These are phyloP conservation scores for Periophthalmus magnuspinnatus DNA, from an alignment of 2,797 vertebrate genomes.

Conservation along the genomic window DNA sequence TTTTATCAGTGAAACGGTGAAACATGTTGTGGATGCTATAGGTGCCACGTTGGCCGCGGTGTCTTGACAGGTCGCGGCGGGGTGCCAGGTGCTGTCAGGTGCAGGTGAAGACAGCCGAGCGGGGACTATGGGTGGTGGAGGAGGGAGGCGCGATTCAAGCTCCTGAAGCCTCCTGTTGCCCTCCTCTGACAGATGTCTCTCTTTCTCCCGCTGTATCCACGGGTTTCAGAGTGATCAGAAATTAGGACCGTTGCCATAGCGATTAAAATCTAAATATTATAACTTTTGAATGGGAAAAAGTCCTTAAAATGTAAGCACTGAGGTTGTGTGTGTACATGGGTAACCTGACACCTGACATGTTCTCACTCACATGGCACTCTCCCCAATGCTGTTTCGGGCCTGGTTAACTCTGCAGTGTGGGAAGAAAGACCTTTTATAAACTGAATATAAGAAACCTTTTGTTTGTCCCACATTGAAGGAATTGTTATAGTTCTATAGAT, in stretches of 20 bases:
- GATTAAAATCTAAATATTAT: no score
- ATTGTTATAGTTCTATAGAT: no score
- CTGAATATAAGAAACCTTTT: no score
- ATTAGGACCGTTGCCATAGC: no score
- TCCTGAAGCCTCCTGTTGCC: neutral
- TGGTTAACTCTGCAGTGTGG: neutral
- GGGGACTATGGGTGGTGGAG: neutral
- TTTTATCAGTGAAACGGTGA: neutral
- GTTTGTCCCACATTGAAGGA: no score
- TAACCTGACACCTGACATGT: neutral
- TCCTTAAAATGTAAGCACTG: neutral
- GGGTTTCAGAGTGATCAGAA: no score
- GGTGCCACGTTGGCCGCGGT: slow-evolving; percentile 7
- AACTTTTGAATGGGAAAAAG: no score
- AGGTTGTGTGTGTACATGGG: neutral
- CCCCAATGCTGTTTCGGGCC: neutral
- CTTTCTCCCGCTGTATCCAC: neutral
- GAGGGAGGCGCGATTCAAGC: neutral
- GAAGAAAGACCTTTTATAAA: neutral
- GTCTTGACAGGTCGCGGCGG: slow-evolving; percentile 29
- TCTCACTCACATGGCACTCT: neutral
- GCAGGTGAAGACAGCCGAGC: neutral
- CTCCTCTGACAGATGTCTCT: slow-evolving; percentile 35
- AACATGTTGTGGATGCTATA: slow-evolving; percentile 3
- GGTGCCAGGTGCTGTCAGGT: neutral